Evolutionary conservation across 2,797 vertebrate genomes (phyloP).

Genomic region (Sebastes hubbsi): DNA sequence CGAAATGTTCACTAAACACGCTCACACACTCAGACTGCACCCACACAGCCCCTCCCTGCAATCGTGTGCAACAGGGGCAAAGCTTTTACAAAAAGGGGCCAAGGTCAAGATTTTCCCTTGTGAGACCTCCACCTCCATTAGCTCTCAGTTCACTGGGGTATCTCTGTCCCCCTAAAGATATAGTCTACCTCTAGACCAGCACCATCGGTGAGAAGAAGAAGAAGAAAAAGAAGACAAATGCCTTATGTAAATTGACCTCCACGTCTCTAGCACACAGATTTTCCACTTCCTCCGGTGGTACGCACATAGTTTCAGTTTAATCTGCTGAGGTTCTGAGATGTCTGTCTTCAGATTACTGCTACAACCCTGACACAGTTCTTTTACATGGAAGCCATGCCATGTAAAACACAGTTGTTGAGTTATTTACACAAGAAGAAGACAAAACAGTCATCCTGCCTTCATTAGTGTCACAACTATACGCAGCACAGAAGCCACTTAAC

Average conservation of each 20-base stretch:
- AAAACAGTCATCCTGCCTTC: no score
- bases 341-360: neutral
- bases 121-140: slow-evolving; percentile 78
- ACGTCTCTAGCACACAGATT: neutral
- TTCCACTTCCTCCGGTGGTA: neutral
- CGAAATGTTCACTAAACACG: slow-evolving; percentile 64
- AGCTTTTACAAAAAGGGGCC: slow-evolving; percentile 81
- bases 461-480: neutral
- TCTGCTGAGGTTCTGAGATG: neutral
- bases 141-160: slow-evolving; percentile 57
- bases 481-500: neutral
- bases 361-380: neutral
- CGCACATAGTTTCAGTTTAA: neutral
- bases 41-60: slow-evolving; percentile 41
- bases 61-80: slow-evolving; percentile 74
- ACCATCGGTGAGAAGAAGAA: neutral
- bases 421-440: neutral
- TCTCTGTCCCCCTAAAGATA: slow-evolving; percentile 12
- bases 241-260: neutral
- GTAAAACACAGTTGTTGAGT: neutral
- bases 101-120: slow-evolving; percentile 61
- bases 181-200: slow-evolving; percentile 8
- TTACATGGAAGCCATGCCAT: neutral
- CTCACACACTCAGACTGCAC: slow-evolving; percentile 54
- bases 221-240: neutral